Conservation (phyloP, 2,113 vertebrate species). For the Shinisaurus crocodilurus region DNA sequence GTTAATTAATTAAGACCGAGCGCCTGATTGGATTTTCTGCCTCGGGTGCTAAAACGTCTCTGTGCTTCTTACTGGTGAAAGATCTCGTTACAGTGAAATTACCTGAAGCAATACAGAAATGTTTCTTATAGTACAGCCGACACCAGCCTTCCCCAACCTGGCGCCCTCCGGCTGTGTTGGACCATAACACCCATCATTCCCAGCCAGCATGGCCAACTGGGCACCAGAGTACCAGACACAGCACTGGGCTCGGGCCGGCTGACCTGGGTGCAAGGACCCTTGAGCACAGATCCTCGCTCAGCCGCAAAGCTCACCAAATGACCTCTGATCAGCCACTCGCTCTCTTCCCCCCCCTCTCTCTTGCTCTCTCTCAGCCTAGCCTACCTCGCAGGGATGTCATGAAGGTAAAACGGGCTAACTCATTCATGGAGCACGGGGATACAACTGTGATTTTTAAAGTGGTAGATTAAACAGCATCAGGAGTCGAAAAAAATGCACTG, state of each 20-base stretch:
- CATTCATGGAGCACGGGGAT: background rate
- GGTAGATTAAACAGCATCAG: background rate
- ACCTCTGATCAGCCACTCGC: too few species aligned
- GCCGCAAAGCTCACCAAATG: too few species aligned
- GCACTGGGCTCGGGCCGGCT: too few species aligned
- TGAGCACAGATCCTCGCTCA: background rate
- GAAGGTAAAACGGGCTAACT: background rate
- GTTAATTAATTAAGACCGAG: background rate
- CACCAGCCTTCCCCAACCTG: too few species aligned
- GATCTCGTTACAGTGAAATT: too few species aligned
- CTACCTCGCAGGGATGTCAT: background rate
- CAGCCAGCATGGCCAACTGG: too few species aligned
- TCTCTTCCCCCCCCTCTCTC: too few species aligned
- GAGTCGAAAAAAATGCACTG: too few species aligned
- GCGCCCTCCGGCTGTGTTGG: too few species aligned
- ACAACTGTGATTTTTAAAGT: background rate
- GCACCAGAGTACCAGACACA: too few species aligned
- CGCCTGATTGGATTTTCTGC: background rate
- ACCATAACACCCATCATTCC: too few species aligned
- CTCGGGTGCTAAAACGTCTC: background rate
- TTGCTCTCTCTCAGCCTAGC: background rate
- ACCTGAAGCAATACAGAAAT: background rate
- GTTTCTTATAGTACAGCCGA: background rate
- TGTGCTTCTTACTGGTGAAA: background rate
- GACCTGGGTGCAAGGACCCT: too few species aligned